These are phyloP conservation scores for Aleiodes sp. DNA, from an alignment of 1,140 invertebrate species.

Conservation along the genomic window DNA sequence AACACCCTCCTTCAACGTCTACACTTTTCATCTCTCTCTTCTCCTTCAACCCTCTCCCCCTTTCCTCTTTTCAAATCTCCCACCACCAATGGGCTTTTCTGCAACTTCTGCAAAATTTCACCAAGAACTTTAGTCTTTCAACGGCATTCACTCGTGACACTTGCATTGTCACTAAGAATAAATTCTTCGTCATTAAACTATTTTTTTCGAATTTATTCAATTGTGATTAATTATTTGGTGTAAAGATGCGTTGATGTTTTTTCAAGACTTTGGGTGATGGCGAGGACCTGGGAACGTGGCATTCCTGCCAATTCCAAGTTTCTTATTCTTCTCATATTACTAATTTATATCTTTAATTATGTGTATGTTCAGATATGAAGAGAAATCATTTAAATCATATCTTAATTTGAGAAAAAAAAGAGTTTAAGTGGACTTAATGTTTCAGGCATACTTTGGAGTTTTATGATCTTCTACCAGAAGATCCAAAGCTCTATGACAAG, in stretches of 20 bases:
- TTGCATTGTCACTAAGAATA: conserved; percentile 10
- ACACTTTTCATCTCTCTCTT: conserved; percentile 26
- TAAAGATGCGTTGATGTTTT: conserved; percentile 50
- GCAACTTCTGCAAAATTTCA: conserved; percentile 63
- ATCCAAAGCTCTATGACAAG: conserved; percentile 87
- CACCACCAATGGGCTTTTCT: conserved; percentile 45
- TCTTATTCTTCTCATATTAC: conserved; percentile 48
- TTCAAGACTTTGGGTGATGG: conserved; percentile 40
- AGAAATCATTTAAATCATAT: not conserved
- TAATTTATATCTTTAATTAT: conserved; percentile 35
- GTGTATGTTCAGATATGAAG: conserved; percentile 49
- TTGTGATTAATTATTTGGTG: not conserved
- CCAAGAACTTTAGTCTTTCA: conserved; percentile 59
- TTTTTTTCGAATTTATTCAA: conserved; percentile 6
- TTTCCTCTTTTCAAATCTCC: too few species aligned
- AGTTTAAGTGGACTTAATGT: conserved; percentile 19
- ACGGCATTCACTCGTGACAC: conserved; percentile 49
- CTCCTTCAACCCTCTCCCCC: conserved; percentile 10
- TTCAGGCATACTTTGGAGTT: conserved; percentile 79
- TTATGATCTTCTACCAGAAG: conserved; percentile 84
- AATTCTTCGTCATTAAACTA: not conserved
- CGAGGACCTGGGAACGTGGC: conserved; percentile 44
- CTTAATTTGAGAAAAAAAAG: not conserved
- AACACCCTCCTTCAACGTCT: conserved; percentile 31
- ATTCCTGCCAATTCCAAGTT: conserved; percentile 47